Evolutionary conservation across 1,140 invertebrate species (phyloP).

Genomic region (Cyclina sinensis): DNA sequence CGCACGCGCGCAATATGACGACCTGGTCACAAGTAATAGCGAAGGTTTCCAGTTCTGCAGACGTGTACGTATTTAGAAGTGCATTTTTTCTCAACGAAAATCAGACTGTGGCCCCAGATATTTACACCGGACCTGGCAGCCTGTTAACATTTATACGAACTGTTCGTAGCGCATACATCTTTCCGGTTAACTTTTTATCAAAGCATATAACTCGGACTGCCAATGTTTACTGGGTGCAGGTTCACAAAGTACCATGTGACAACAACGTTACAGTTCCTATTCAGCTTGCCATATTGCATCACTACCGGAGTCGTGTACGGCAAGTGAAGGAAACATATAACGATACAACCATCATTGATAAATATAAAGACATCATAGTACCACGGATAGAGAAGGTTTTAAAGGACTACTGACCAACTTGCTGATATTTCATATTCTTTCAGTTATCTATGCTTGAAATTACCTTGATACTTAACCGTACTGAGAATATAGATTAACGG

Average conservation of each 20-base stretch:
- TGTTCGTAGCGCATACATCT: conserved; percentile 33
- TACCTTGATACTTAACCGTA: too few relatives aligned
- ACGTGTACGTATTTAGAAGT: conserved; percentile 47
- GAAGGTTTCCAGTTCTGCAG: background rate
- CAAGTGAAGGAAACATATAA: background rate
- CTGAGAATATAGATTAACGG: too few relatives aligned
- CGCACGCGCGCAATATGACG: conserved; percentile 1
- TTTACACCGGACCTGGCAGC: background rate
- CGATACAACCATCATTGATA: background rate
- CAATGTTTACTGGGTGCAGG: conserved; percentile 94
- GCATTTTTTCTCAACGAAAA: conserved; percentile 64
- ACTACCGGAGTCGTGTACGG: conserved; percentile 91
- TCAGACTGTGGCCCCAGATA: background rate
- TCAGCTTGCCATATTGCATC: conserved; percentile 94
- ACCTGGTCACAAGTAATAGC: background rate
- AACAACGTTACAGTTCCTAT: conserved; percentile 90
- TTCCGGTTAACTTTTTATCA: conserved; percentile 88
- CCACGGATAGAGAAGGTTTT: too few relatives aligned
- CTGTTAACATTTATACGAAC: conserved; percentile 35
- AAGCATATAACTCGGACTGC: conserved; percentile 95
- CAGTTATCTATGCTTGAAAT: too few relatives aligned
- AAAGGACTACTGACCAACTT: too few relatives aligned
- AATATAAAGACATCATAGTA: background rate
- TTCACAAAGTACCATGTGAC: conserved; percentile 94
- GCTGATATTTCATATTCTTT: too few relatives aligned